A percentile compares a stretch with the other conserved stretches of the same genome.
phyloP scores from a whole-genome alignment of 2,888 invertebrate genomes.

The Drosophila siamana region DNA sequence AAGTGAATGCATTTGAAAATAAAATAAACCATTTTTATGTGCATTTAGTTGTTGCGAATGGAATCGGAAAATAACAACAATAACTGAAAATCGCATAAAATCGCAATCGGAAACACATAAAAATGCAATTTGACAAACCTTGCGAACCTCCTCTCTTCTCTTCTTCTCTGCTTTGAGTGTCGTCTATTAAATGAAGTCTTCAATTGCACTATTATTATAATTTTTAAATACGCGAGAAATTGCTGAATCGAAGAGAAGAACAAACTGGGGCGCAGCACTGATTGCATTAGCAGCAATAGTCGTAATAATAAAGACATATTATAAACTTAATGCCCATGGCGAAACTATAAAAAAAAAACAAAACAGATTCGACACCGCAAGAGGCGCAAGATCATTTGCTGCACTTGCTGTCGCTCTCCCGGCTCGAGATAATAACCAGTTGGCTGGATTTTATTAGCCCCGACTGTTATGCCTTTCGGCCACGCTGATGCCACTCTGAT shows the following conservation, averaged over 20 bases:
- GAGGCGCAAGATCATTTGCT: background rate
- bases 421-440: slow-evolving; percentile 17
- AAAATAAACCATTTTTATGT: background rate
- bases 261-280: slow-evolving; percentile 9
- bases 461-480: slow-evolving; percentile 24
- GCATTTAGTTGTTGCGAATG: too few species aligned
- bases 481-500: slow-evolving; percentile 36
- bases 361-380: slow-evolving; percentile 17
- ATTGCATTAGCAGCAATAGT: background rate
- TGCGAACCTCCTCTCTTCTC: too few species aligned
- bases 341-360: slow-evolving; percentile 11
- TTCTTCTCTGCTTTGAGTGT: too few species aligned
- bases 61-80: too few species aligned
- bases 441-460: background rate
- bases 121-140: too few species aligned
- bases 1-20: slow-evolving; percentile 9
- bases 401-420: background rate
- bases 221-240: background rate
- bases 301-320: background rate
- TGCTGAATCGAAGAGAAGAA: background rate
- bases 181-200: too few species aligned
- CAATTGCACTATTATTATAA: background rate
- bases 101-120: too few species aligned
- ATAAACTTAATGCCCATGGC: slow-evolving; percentile 11
- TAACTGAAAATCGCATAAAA: too few species aligned